Evolutionary conservation across 2,113 vertebrate genomes (phyloP).

Genomic region (Pelobates fuscus): DNA sequence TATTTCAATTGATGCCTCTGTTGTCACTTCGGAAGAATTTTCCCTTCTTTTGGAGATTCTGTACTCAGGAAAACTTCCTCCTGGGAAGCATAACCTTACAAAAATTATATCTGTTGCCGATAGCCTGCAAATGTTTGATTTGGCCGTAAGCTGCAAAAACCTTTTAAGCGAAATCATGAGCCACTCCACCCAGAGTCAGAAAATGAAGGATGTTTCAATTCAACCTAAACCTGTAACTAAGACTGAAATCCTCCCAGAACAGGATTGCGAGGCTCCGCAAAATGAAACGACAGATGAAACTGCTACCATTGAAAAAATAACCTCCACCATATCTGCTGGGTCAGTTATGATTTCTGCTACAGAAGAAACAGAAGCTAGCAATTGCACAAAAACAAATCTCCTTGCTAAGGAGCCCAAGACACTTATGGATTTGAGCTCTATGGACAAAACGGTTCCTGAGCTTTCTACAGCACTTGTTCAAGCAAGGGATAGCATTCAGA

Average conservation of each 20-base stretch:
- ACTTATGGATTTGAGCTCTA: background rate
- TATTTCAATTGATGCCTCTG: conserved; percentile 76
- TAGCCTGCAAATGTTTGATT: conserved; percentile 90
- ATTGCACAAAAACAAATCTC: background rate
- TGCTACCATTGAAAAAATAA: conserved; percentile 4
- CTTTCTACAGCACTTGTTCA: background rate
- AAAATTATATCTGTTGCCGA: conserved; percentile 79
- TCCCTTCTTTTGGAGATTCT: conserved; percentile 80
- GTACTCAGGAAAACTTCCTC: conserved; percentile 79
- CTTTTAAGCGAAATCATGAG: conserved; percentile 75
- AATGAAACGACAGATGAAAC: conserved; percentile 21
- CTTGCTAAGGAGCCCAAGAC: background rate
- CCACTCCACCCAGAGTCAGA: conserved; percentile 56
- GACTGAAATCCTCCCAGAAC: conserved; percentile 34
- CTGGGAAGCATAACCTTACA: conserved; percentile 83
- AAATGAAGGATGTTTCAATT: conserved; percentile 46
- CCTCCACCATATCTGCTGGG: conserved; percentile 3
- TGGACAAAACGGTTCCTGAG: background rate
- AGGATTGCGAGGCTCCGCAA: conserved; percentile 40
- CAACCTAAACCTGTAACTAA: conserved; percentile 45
- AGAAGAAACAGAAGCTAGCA: background rate
- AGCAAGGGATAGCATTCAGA: background rate
- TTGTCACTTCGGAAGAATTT: conserved; percentile 83
- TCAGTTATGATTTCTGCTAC: background rate
- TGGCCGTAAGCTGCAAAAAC: conserved; percentile 83